A percentile compares a stretch with the other conserved stretches of the same genome.
Evolutionary conservation across 2,797 vertebrate species (phyloP).

Genomic region (Helarctos malayanus): DNA sequence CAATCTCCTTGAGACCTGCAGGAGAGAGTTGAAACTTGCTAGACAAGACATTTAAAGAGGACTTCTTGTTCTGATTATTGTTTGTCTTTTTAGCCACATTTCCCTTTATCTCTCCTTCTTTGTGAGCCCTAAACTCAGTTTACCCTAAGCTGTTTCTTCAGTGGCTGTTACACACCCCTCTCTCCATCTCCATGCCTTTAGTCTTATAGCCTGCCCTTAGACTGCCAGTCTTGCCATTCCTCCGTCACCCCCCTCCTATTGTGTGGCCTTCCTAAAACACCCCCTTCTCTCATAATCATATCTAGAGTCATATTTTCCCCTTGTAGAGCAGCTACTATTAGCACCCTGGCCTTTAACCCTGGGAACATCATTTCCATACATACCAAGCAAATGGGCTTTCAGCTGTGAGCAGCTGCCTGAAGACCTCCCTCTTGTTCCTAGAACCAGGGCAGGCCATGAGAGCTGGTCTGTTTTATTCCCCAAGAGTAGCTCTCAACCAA

Average conservation of each 20-base stretch:
- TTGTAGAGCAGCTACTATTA: neutral
- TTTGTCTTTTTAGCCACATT: neutral
- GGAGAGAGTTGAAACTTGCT: conserved; percentile 34
- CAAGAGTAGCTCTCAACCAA: neutral
- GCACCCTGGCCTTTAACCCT: neutral
- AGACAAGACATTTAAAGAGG: neutral
- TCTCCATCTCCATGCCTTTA: neutral
- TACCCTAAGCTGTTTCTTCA: neutral
- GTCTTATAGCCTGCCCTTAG: neutral
- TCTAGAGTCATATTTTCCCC: neutral
- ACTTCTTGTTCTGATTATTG: neutral
- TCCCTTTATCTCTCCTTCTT: neutral
- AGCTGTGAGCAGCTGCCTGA: neutral
- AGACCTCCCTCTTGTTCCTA: neutral
- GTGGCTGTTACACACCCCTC: neutral
- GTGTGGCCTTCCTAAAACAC: neutral
- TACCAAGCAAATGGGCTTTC: neutral
- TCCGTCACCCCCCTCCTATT: neutral
- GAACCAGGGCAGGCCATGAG: neutral
- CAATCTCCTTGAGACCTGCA: neutral
- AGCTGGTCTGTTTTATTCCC: neutral
- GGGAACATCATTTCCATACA: neutral
- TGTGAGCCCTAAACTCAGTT: neutral
- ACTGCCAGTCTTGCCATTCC: neutral
- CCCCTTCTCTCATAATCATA: neutral